A percentile compares a stretch with the other conserved stretches of the same genome.
These are phyloP conservation scores for Pristis pectinata DNA, from an alignment of 2,797 vertebrate species.

Conservation along the genomic window DNA sequence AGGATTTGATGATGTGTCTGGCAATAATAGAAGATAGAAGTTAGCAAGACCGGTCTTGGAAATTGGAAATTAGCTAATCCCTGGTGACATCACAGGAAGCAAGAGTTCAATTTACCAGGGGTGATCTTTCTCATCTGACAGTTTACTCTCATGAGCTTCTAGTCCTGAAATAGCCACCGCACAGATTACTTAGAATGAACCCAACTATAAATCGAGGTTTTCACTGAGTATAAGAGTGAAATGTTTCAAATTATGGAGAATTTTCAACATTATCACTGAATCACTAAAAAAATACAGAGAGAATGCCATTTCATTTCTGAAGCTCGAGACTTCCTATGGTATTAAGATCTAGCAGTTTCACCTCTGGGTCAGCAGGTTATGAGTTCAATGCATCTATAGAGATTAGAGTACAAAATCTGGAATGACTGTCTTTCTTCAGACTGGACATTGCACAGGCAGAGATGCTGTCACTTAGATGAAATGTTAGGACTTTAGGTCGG, in stretches of 20 bases:
- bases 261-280: not conserved
- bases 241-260: not conserved
- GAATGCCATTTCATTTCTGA: not conserved
- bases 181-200: not conserved
- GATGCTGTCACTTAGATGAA: not conserved
- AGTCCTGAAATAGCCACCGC: not conserved
- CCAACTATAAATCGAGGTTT: not conserved
- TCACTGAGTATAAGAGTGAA: not conserved
- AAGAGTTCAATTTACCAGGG: not conserved
- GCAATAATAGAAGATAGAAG: not conserved
- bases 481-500: not conserved
- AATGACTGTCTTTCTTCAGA: too few species aligned
- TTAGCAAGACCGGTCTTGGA: not conserved
- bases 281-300: not conserved
- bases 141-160: not conserved
- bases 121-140: not conserved
- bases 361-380: not conserved
- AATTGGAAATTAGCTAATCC: not conserved
- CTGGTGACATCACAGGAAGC: not conserved
- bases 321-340: too few species aligned
- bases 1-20: not conserved
- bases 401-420: not conserved
- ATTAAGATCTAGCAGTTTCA: not conserved
- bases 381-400: not conserved
- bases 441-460: too few species aligned